Percentiles rank a stretch among this genome's conserved stretches.
These are phyloP conservation scores for Umimayanthus kanabou DNA, from an alignment of 92 coral and sea anemone genomes.

Conservation along the genomic window DNA sequence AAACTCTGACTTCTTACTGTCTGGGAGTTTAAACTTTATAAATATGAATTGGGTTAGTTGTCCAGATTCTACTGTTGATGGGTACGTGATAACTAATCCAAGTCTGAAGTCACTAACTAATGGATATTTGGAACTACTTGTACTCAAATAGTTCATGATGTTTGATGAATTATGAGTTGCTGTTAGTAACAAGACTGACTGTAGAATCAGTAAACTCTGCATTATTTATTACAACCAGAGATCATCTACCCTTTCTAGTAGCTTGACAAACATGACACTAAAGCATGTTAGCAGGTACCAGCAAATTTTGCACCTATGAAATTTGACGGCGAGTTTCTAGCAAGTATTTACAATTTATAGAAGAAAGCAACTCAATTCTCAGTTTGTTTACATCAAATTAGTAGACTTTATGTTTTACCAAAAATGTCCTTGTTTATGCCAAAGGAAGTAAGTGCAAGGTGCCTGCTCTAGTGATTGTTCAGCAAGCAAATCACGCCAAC, in stretches of 20 bases:
- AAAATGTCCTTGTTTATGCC: background rate
- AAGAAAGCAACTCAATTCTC: too few relatives aligned
- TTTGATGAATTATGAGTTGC: background rate
- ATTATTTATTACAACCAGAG: background rate
- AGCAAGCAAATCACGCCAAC: background rate
- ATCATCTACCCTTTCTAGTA: slow-evolving; percentile 16
- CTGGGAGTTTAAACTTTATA: background rate
- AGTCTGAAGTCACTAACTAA: too few relatives aligned
- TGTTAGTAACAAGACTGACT: background rate
- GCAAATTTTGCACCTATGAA: slow-evolving; percentile 20
- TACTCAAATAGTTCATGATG: background rate
- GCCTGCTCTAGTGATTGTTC: background rate
- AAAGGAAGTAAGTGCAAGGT: background rate
- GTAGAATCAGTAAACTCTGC: background rate
- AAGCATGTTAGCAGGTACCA: slow-evolving; percentile 54
- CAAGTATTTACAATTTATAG: background rate
- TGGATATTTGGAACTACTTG: background rate
- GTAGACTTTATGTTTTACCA: too few relatives aligned
- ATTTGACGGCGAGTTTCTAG: background rate
- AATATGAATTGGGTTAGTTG: too few relatives aligned
- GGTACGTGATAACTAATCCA: background rate
- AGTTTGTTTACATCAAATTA: background rate
- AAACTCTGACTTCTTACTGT: too few relatives aligned
- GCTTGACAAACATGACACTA: slow-evolving; percentile 13
- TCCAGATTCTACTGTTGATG: too few relatives aligned